Percentiles rank a stretch among this genome's conserved stretches.
These are phyloP conservation scores for Lacerta viridis DNA, from an alignment of 2,797 vertebrate species.

Conservation along the genomic window DNA sequence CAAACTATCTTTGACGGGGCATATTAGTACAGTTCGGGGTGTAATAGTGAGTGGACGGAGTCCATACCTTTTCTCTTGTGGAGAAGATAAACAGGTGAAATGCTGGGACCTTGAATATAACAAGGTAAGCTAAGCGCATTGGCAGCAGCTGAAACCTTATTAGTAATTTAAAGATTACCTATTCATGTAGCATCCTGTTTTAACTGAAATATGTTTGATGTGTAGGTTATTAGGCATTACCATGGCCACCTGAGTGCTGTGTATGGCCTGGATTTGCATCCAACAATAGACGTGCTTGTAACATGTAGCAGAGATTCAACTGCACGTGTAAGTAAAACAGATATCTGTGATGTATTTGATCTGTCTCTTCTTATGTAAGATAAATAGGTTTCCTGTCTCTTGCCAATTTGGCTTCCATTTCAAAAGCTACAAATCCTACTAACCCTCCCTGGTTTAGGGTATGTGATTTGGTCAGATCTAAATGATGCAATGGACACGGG, in stretches of 20 bases:
- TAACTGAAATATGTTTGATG: background rate
- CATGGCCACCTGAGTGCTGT: constrained; percentile 97
- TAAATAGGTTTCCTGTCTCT: background rate
- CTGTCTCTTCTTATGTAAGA: background rate
- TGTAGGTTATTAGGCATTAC: constrained; percentile 97
- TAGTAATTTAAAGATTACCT: constrained; percentile 8
- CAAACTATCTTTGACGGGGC: constrained; percentile 95
- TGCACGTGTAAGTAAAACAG: constrained; percentile 85
- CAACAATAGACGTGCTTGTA: constrained; percentile 95
- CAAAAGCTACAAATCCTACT: background rate
- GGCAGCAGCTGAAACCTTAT: background rate
- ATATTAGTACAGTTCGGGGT: constrained; percentile 97
- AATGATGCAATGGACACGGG: background rate
- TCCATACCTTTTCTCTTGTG: constrained; percentile 97
- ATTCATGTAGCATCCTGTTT: background rate
- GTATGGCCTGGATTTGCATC: constrained; percentile 95
- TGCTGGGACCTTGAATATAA: constrained; percentile 99
- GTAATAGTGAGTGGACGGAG: constrained; percentile 95
- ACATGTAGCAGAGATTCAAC: constrained; percentile 98
- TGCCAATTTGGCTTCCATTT: background rate
- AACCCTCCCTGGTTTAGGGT: too few species aligned
- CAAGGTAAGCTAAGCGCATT: constrained; percentile 83
- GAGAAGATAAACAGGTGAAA: constrained; percentile 98
- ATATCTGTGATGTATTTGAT: background rate
- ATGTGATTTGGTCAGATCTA: background rate